These are phyloP conservation scores for Sebastes hopkinsi DNA, from an alignment of 2,797 vertebrate species.

Conservation along the genomic window DNA sequence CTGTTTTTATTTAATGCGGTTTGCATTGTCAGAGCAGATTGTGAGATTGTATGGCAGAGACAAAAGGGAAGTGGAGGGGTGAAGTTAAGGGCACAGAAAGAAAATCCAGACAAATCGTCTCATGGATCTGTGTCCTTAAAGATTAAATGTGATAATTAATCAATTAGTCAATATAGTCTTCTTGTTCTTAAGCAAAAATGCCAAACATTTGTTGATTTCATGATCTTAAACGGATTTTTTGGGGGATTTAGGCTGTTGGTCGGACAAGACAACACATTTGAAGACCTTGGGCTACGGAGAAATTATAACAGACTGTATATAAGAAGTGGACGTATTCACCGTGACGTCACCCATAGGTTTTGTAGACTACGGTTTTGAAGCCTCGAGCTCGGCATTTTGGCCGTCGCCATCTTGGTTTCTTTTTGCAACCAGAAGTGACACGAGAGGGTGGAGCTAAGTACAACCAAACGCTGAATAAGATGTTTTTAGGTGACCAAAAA, in stretches of 20 bases:
- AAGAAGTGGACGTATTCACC: too few species aligned
- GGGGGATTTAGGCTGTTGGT: neutral
- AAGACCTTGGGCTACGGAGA: neutral
- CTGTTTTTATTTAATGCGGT: slow-evolving; percentile 37
- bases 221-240: neutral
- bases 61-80: slow-evolving; percentile 17
- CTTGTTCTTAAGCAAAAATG: neutral
- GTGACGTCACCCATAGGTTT: too few species aligned
- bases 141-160: neutral
- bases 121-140: neutral
- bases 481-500: too few species aligned
- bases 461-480: too few species aligned
- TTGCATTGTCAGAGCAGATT: slow-evolving; percentile 38
- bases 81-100: slow-evolving; percentile 17
- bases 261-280: neutral
- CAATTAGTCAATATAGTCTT: neutral
- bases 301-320: too few species aligned
- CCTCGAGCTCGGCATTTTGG: too few species aligned
- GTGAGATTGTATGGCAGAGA: slow-evolving; percentile 18
- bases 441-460: too few species aligned
- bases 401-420: too few species aligned
- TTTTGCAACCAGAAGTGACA: too few species aligned
- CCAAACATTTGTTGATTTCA: neutral
- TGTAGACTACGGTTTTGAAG: too few species aligned
- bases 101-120: neutral